Conservation (phyloP, 1,140 invertebrate genomes). For the Bicyclus anynana region DNA sequence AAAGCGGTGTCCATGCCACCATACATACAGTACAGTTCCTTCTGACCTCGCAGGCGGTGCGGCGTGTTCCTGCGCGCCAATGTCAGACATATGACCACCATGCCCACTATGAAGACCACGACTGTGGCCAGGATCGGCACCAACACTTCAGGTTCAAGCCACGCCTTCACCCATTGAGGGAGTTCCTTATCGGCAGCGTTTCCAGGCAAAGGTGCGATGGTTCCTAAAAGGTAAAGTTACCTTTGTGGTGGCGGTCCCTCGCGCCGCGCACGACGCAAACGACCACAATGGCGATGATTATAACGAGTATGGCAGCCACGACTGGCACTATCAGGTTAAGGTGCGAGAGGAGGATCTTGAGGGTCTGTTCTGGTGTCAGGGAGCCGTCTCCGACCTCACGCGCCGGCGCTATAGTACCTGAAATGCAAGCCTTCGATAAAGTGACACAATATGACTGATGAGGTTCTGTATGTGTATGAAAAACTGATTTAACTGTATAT, state of each 20-base stretch:
- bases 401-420: slow-evolving; percentile 95
- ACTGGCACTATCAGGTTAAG: slow-evolving; percentile 96
- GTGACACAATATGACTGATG: slow-evolving; percentile 3
- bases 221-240: slow-evolving; percentile 76
- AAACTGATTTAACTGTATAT: slow-evolving; percentile 1
- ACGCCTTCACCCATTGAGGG: slow-evolving; percentile 89
- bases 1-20: slow-evolving; percentile 71
- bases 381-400: slow-evolving; percentile 85
- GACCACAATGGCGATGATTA: slow-evolving; percentile 94
- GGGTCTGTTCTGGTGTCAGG: slow-evolving; percentile 86
- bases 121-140: slow-evolving; percentile 90
- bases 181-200: slow-evolving; percentile 78
- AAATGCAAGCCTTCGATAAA: slow-evolving; percentile 78
- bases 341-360: slow-evolving; percentile 90
- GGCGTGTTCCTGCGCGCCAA: slow-evolving; percentile 87
- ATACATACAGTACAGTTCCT: slow-evolving; percentile 82
- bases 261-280: slow-evolving; percentile 92
- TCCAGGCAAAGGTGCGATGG: slow-evolving; percentile 86
- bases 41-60: slow-evolving; percentile 88
- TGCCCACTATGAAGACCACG: slow-evolving; percentile 91
- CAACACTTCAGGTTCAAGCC: slow-evolving; percentile 91
- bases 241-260: slow-evolving; percentile 88
- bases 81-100: slow-evolving; percentile 92
- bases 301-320: slow-evolving; percentile 92
- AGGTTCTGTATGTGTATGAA: slow-evolving; percentile 6